Percentiles rank a stretch among this genome's conserved stretches.
phyloP scores from a whole-genome alignment of 2,797 vertebrate genomes.

The Coranthus polyacanthus region DNA sequence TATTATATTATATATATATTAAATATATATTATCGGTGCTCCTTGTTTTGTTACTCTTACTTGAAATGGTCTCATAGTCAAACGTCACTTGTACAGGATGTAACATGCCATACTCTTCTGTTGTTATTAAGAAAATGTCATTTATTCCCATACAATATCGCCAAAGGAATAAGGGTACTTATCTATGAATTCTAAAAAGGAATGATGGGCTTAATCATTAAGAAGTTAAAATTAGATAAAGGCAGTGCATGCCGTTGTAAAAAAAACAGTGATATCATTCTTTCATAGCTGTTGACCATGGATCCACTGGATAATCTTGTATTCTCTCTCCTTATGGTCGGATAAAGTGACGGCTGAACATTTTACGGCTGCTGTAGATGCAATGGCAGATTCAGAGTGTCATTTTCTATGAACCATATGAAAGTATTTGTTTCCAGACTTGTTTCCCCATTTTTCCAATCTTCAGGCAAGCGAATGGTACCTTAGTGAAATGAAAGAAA shows the following conservation, averaged over 20 bases:
- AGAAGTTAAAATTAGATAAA: conserved; percentile 21
- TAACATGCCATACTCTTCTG: conserved; percentile 18
- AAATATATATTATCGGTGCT: conserved; percentile 25
- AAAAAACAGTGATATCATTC: conserved; percentile 34
- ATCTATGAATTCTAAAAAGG: conserved; percentile 14
- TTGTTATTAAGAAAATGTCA: conserved; percentile 26
- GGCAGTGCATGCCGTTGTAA: conserved; percentile 51
- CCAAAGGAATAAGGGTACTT: conserved; percentile 18
- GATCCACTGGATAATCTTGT: conserved; percentile 23
- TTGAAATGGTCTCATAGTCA: conserved; percentile 47
- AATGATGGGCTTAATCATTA: neutral
- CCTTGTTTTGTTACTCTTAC: conserved; percentile 51
- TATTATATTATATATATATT: too few species aligned
- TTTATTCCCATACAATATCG: conserved; percentile 37
- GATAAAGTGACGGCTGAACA: conserved; percentile 18
- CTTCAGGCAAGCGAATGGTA: conserved; percentile 8
- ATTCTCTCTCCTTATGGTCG: conserved; percentile 19
- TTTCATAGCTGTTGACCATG: conserved; percentile 31
- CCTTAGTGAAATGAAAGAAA: conserved; percentile 17
- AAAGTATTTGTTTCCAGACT: conserved; percentile 45
- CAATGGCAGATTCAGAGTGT: conserved; percentile 19
- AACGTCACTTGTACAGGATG: conserved; percentile 55
- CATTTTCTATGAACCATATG: conserved; percentile 41
- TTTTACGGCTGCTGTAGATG: conserved; percentile 29
- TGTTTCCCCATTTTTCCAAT: conserved; percentile 8